Evolutionary conservation across 1,140 invertebrate species (phyloP), one percentile per base, ranked within the genome.

Genomic region (Antheraea mylitta): DNA sequence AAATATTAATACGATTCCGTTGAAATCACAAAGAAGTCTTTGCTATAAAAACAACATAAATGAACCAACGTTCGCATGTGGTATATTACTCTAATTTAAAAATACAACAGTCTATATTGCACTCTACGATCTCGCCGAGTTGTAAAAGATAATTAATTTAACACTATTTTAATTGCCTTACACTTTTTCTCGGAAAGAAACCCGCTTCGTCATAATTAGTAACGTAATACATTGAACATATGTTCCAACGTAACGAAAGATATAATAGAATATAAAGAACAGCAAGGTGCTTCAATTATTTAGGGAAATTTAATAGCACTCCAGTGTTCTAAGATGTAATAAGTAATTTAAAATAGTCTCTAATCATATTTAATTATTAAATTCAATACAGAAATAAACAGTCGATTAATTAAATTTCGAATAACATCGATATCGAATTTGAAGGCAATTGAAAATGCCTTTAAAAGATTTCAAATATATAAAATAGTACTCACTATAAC

Each of bases 171-270:
- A 53, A 53, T 53, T 13, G 48, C 36, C 22, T 62, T n/a, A 53
- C 16, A 53, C 45, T 53, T 61, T 37, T 70, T 59, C 67, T 45
- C 22, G 22, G 73, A 71, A 74, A 64, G 73, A 71, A 75, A 72
- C 73, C 70, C 53, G 19, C 13, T 63, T 42, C 16, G 11, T 53
- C 13, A 53, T 53, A 53, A 13, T 70, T 63, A 61, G 72, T 70
- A 77, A 77, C 62, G 68, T 30, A 69, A 73, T 73, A 76, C 69
- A 62, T 67, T 68, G 48, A 64, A 61, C 73, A 75, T 37, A 68
- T 65, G 73, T 42, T 61, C 66, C 38, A 64, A 67, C 9, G 58
- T 67, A 71, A 63, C 69, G 73, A 75, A 36, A 71, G 67, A 75
- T 18, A 38, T 30, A 48, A 36, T 36, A 36, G 13, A 0, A 36